Evolutionary conservation across 1,140 invertebrate species (phyloP), one percentile per base, ranked within the genome.

Genomic region (Sarcophaga bullata): DNA sequence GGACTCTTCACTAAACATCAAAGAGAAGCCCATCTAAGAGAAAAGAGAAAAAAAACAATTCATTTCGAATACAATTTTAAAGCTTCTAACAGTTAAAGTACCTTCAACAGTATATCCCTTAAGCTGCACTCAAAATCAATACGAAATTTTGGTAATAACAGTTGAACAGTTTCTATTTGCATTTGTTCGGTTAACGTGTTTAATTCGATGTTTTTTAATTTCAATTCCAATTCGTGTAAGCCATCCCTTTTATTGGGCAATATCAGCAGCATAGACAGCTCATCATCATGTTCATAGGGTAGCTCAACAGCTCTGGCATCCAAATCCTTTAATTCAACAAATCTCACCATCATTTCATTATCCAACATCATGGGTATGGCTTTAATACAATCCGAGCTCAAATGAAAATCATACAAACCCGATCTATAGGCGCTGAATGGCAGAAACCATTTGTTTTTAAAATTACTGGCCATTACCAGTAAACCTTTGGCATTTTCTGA

Each of bases 91-190:
- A 9, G 25, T 25, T 80, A 19, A 73, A 47, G 19, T 78, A 84
- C 88, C 87, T 89, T 84, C 73, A 88, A 86, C 6, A 89, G 54
- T 0, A 84, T 83, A 58, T 85, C 84, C 15, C 86, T 84, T 80
- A 89, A 76, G 75, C 86, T 87, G 80, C 87, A 89, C 54, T 89
- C 88, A 78, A 92, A 90, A 89, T 95, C 94, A 68, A 95, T 91
- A 86, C 93, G 94, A 85, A 96, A 96, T 87, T 93, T 94, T 0
- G 95, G 95, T 81, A 96, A 84, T 73, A 88, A 84, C 6, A 95
- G 88, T 76, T 90, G 86, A 3, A 94, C 90, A 80, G 92, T 90
- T 49, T 86, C 86, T 81, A 86, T 85, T 11, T 86, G 84, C 62
- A 88, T 85, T 8, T 73, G 84, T 76, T 86, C 84, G 73, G 87